Evolutionary conservation across 2,888 invertebrate species (phyloP).

Genomic region (Chloroclystis v-ata): DNA sequence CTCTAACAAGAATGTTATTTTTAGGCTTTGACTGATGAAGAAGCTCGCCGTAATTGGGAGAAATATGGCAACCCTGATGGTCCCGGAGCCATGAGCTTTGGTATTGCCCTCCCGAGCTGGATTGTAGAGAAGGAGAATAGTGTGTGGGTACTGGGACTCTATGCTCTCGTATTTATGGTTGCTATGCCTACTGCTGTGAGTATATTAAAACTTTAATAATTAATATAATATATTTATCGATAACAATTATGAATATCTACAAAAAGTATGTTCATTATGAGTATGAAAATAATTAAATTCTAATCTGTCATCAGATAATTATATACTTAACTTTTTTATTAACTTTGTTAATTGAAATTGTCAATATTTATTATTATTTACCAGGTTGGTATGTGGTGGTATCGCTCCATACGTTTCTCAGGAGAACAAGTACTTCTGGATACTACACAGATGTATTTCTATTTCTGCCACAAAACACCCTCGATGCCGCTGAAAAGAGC

Average conservation of each 20-base stretch:
- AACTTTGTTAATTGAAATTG: no score
- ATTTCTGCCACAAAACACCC: slow-evolving; percentile 96
- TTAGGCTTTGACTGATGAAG: slow-evolving; percentile 96
- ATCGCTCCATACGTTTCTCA: slow-evolving; percentile 96
- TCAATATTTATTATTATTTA: no score
- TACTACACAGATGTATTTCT: slow-evolving; percentile 97
- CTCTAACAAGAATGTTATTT: no score
- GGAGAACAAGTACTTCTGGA: slow-evolving; percentile 97
- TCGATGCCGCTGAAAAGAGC: slow-evolving; percentile 96
- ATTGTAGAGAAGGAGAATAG: slow-evolving; percentile 99
- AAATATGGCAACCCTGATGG: slow-evolving; percentile 99
- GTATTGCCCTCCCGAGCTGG: slow-evolving; percentile 99
- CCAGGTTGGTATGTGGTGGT: slow-evolving; percentile 98
- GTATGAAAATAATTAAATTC: no score
- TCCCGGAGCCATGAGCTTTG: slow-evolving; percentile 99
- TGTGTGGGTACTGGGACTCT: slow-evolving; percentile 96
- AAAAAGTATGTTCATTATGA: no score
- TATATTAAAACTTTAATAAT: slow-evolving; percentile 24
- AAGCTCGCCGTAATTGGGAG: slow-evolving; percentile 98
- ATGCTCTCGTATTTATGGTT: slow-evolving; percentile 98
- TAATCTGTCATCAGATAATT: no score
- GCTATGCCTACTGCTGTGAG: slow-evolving; percentile 90
- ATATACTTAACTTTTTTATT: no score
- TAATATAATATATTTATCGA: neutral
- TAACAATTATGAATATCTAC: neutral